Conservation (phyloP, 2,113 vertebrate genomes). For the Silurus glanis region DNA sequence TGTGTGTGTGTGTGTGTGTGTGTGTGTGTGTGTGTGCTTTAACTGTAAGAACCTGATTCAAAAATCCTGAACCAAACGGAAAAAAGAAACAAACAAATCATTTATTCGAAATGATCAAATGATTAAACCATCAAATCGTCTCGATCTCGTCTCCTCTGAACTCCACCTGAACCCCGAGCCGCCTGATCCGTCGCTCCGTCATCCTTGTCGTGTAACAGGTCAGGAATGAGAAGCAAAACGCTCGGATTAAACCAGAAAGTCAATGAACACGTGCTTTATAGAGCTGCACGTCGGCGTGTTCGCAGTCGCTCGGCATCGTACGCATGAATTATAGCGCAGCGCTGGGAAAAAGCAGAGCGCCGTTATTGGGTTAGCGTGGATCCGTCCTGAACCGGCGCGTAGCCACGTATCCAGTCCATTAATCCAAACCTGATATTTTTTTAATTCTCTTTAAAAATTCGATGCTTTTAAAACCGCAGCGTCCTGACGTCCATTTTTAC, state of each 20-base stretch:
- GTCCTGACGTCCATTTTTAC: slow-evolving; percentile 1
- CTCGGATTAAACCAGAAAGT: slow-evolving; percentile 46
- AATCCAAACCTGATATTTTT: background rate
- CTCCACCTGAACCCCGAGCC: slow-evolving; percentile 45
- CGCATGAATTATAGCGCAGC: slow-evolving; percentile 33
- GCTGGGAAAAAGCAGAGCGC: background rate
- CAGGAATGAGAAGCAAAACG: slow-evolving; percentile 36
- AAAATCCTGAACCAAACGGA: background rate
- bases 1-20: background rate
- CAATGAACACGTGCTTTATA: slow-evolving; percentile 51
- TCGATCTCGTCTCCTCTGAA: slow-evolving; percentile 37
- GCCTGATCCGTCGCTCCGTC: slow-evolving; percentile 26
- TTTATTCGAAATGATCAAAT: background rate
- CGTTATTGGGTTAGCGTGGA: slow-evolving; percentile 22
- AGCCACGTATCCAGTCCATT: background rate
- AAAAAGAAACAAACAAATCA: background rate
- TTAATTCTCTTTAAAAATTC: slow-evolving; percentile 5
- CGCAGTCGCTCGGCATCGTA: slow-evolving; percentile 16
- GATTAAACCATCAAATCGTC: slow-evolving; percentile 23
- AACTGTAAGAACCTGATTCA: background rate
- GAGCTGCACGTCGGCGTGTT: slow-evolving; percentile 37
- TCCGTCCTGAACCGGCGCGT: slow-evolving; percentile 12
- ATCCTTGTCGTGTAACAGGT: slow-evolving; percentile 34
- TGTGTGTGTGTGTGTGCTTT: background rate
- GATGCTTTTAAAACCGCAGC: slow-evolving; percentile 9